These are phyloP conservation scores for Ochropacha duplaris DNA, from an alignment of 2,888 invertebrate genomes.

Conservation along the genomic window DNA sequence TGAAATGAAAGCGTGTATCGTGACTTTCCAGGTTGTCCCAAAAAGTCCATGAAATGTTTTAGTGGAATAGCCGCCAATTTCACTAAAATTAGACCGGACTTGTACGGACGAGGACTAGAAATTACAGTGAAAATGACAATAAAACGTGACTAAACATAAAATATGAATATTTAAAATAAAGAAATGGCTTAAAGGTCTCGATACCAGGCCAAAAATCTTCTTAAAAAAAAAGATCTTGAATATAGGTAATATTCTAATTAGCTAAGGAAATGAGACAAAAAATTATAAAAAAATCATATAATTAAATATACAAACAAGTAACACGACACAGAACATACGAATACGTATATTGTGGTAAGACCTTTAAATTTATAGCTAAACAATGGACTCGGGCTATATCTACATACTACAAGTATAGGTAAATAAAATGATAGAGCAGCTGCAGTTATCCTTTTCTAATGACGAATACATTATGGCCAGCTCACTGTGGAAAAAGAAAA, in stretches of 20 bases:
- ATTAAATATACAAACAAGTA: not conserved
- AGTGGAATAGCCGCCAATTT: no score
- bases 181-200: no score
- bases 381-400: not conserved
- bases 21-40: no score
- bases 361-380: not conserved
- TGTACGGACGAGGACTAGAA: no score
- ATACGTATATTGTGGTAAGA: not conserved
- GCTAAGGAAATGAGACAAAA: not conserved
- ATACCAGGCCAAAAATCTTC: no score
- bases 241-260: no score
- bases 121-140: no score
- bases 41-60: no score
- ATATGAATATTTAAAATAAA: no score
- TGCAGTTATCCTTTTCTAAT: not conserved
- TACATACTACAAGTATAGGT: not conserved
- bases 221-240: not conserved
- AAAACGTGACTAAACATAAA: no score
- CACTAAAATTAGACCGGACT: no score
- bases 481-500: not conserved
- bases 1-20: no score
- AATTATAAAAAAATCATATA: not conserved
- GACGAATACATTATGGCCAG: not conserved
- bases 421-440: not conserved
- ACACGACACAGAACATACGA: not conserved